These are phyloP conservation scores for Harpalus rubripes DNA, from an alignment of 2,888 invertebrate genomes.

Conservation along the genomic window DNA sequence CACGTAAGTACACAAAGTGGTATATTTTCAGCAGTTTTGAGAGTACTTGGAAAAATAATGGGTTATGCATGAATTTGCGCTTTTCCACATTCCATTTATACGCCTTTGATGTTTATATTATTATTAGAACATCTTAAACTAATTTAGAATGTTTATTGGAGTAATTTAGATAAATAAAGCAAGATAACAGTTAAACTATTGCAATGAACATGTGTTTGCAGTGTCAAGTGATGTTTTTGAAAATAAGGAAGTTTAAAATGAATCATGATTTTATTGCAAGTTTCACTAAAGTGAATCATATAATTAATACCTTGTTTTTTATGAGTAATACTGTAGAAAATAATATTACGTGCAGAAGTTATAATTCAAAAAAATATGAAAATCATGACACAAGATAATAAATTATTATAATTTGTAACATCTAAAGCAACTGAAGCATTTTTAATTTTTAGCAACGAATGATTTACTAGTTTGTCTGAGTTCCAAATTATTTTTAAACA, in stretches of 20 bases:
- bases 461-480: too few relatives aligned
- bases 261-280: not conserved
- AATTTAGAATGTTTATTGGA: not conserved
- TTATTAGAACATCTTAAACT: not conserved
- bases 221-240: not conserved
- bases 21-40: too few relatives aligned
- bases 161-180: not conserved
- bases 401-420: too few relatives aligned
- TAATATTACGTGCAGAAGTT: not conserved
- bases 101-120: not conserved
- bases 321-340: not conserved
- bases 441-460: too few relatives aligned
- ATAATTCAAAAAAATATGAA: not conserved
- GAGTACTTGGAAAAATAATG: too few relatives aligned
- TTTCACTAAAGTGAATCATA: not conserved
- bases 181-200: not conserved
- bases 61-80: too few relatives aligned
- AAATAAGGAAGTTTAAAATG: not conserved
- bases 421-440: too few relatives aligned
- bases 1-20: too few relatives aligned
- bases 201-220: not conserved
- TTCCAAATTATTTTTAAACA: too few relatives aligned
- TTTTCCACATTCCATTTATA: not conserved
- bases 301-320: slow-evolving; percentile 2
- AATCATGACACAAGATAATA: not conserved